A percentile compares a stretch with the other conserved stretches of the same genome.
These are phyloP conservation scores for Brachymystax lenok DNA, from an alignment of 2,797 vertebrate genomes.

Conservation along the genomic window DNA sequence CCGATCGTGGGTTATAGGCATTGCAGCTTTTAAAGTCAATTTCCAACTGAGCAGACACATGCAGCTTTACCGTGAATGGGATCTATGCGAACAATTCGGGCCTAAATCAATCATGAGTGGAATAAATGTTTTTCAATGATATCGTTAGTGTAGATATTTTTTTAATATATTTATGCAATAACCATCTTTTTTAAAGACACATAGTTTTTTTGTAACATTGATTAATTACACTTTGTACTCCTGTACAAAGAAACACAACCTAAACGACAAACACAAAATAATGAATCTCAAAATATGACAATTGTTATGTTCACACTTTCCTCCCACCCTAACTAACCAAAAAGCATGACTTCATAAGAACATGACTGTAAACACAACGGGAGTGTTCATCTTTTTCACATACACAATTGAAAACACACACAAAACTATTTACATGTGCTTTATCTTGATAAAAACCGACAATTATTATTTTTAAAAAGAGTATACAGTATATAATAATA, in stretches of 20 bases:
- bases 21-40: no score
- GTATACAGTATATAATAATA: constrained; percentile 56
- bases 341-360: constrained; percentile 51
- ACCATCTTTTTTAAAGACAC: constrained; percentile 39
- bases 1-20: no score
- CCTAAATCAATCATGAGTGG: not conserved
- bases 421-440: constrained; percentile 75
- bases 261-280: constrained; percentile 45
- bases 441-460: constrained; percentile 50
- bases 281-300: constrained; percentile 33
- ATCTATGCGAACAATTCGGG: no score
- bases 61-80: no score
- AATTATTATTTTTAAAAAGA: constrained; percentile 18
- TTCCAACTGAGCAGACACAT: no score
- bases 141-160: no score
- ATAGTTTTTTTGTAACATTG: constrained; percentile 69
- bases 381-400: constrained; percentile 55
- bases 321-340: constrained; percentile 42
- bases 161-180: not conserved
- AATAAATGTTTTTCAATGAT: not conserved
- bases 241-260: no score
- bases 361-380: constrained; percentile 57
- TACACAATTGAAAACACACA: constrained; percentile 60
- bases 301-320: constrained; percentile 26
- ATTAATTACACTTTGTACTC: constrained; percentile 38